A percentile compares a stretch with the other conserved stretches of the same genome.
Evolutionary conservation across 2,113 vertebrate genomes (phyloP).

Genomic region (Petroica traversi): DNA sequence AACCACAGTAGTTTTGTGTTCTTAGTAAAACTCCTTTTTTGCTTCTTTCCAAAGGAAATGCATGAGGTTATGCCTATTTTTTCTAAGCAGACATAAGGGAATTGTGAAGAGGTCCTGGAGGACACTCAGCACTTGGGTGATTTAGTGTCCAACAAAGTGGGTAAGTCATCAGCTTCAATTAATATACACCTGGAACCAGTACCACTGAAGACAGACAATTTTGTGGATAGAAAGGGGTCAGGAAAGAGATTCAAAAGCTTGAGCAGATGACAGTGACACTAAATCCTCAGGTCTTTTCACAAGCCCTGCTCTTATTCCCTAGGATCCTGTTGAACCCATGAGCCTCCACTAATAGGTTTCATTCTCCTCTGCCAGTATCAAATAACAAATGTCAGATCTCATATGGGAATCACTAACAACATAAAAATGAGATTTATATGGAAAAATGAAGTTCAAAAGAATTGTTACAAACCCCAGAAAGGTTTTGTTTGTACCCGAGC

Average conservation of each 20-base stretch:
- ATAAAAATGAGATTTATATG: slow-evolving; percentile 59
- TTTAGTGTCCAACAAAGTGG: slow-evolving; percentile 34
- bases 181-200: slow-evolving; percentile 44
- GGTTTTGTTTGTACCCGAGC: slow-evolving; percentile 39
- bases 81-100: neutral
- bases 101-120: neutral
- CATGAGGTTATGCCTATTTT: neutral
- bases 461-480: slow-evolving; percentile 42
- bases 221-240: neutral
- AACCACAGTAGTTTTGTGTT: neutral
- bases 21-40: neutral
- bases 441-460: slow-evolving; percentile 58
- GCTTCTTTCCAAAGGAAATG: neutral
- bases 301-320: slow-evolving; percentile 21
- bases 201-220: slow-evolving; percentile 24
- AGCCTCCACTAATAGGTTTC: slow-evolving; percentile 45
- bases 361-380: slow-evolving; percentile 46
- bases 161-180: slow-evolving; percentile 21
- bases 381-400: slow-evolving; percentile 56
- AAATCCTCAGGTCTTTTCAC: slow-evolving; percentile 58
- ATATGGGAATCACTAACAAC: slow-evolving; percentile 40
- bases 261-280: slow-evolving; percentile 54
- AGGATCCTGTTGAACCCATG: slow-evolving; percentile 41
- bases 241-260: slow-evolving; percentile 1
- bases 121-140: slow-evolving; percentile 38